These are phyloP conservation scores for Halcyon leucocephala DNA, from an alignment of 2,797 vertebrate species.

Conservation along the genomic window DNA sequence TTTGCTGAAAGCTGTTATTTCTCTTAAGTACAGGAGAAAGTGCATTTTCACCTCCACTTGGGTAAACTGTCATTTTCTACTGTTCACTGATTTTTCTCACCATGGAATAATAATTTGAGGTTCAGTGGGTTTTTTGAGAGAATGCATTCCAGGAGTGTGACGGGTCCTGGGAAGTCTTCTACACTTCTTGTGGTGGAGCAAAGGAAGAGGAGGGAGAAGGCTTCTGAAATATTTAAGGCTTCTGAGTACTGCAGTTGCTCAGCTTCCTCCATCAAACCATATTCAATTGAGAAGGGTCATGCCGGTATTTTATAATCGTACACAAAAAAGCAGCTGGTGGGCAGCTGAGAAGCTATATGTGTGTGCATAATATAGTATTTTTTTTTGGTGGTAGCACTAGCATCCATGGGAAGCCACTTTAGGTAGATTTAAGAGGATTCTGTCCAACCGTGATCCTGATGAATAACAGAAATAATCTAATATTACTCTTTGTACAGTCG, in stretches of 20 bases:
- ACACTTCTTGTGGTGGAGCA: neutral
- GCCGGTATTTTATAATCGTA: constrained; percentile 26
- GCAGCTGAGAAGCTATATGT: constrained; percentile 30
- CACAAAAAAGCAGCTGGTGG: constrained; percentile 51
- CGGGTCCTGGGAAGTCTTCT: neutral
- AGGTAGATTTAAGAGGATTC: constrained; percentile 56
- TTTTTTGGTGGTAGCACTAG: constrained; percentile 34
- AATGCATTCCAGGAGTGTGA: constrained; percentile 43
- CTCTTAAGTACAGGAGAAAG: constrained; percentile 65
- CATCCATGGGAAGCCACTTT: constrained; percentile 65
- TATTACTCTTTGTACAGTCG: constrained; percentile 19
- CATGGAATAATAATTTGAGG: constrained; percentile 52
- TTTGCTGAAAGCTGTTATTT: constrained; percentile 72
- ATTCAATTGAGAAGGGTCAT: constrained; percentile 45
- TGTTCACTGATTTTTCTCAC: constrained; percentile 64
- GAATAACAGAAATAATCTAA: constrained; percentile 71
- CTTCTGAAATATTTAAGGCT: constrained; percentile 48
- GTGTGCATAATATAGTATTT: constrained; percentile 12
- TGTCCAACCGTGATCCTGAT: constrained; percentile 35
- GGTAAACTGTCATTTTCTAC: constrained; percentile 67
- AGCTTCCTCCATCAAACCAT: constrained; percentile 53
- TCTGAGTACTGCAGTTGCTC: constrained; percentile 23
- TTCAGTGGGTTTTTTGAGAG: constrained; percentile 61
- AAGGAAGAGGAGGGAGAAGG: constrained; percentile 29
- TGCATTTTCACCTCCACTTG: constrained; percentile 64